phyloP scores from a whole-genome alignment of 37 sponge, comb jelly and placozoan species.

The Halichondria panicea region DNA sequence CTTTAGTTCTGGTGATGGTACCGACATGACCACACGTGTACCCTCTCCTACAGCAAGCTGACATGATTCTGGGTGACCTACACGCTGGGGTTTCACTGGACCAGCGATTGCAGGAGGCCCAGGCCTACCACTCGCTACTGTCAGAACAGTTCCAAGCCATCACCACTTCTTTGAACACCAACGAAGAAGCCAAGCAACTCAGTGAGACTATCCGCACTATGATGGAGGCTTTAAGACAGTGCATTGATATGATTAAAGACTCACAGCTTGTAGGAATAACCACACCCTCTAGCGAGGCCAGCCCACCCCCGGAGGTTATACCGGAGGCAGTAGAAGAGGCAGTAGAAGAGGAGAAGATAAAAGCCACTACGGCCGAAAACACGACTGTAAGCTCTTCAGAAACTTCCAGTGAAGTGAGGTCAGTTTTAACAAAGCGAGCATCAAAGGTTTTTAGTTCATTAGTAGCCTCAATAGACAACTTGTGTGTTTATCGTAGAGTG shows the following conservation, averaged over 20 bases:
- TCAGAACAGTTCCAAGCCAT: slow-evolving; percentile 51
- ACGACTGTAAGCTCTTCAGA: too few relatives aligned
- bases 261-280: slow-evolving; percentile 7
- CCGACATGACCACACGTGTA: background rate
- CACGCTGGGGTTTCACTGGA: slow-evolving; percentile 35
- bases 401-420: slow-evolving; percentile 10
- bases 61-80: slow-evolving; percentile 14
- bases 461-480: too few relatives aligned
- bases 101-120: slow-evolving; percentile 59
- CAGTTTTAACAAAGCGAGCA: too few relatives aligned
- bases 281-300: background rate
- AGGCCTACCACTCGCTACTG: slow-evolving; percentile 73
- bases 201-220: slow-evolving; percentile 44
- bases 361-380: background rate
- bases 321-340: background rate
- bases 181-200: slow-evolving; percentile 42
- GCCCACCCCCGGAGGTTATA: slow-evolving; percentile 8
- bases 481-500: too few relatives aligned
- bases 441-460: too few relatives aligned
- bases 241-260: slow-evolving; percentile 68
- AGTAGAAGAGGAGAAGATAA: background rate
- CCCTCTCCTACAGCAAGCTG: slow-evolving; percentile 29
- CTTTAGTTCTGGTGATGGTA: too few relatives aligned
- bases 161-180: slow-evolving; percentile 9
- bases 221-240: slow-evolving; percentile 68